Evolutionary conservation across 2,113 vertebrate species (phyloP).

Genomic region (Picathartes gymnocephalus): DNA sequence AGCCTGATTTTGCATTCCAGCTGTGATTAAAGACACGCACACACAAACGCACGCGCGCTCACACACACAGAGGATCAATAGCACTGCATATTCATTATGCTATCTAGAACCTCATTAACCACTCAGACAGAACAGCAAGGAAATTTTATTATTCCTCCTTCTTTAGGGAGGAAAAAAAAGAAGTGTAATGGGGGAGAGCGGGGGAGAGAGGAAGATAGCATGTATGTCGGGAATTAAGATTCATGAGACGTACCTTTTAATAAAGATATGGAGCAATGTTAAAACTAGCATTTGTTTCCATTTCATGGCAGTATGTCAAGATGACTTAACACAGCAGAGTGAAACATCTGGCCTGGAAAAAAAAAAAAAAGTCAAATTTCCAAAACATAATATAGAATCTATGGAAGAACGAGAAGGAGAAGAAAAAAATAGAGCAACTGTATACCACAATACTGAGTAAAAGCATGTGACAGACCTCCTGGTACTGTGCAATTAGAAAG

Average conservation of each 20-base stretch:
- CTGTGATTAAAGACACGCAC: constrained; percentile 79
- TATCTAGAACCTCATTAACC: constrained; percentile 81
- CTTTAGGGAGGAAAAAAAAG: constrained; percentile 7
- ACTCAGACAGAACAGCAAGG: constrained; percentile 46
- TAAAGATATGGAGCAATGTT: constrained; percentile 71
- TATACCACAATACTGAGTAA: constrained; percentile 41
- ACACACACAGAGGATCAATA: constrained; percentile 26
- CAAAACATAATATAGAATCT: constrained; percentile 57
- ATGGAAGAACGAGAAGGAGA: not conserved
- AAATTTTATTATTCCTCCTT: constrained; percentile 66
- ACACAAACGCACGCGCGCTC: not conserved
- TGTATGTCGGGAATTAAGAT: constrained; percentile 68
- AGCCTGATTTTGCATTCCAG: constrained; percentile 81
- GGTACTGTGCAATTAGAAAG: constrained; percentile 35
- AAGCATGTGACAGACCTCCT: constrained; percentile 46
- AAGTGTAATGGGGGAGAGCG: not conserved
- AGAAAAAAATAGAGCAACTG: constrained; percentile 42
- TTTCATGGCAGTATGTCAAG: constrained; percentile 70
- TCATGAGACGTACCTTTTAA: constrained; percentile 61
- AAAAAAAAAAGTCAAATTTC: constrained; percentile 46
- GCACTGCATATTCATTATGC: constrained; percentile 71
- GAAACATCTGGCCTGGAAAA: constrained; percentile 74
- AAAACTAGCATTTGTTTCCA: constrained; percentile 72
- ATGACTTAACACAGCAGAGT: constrained; percentile 69
- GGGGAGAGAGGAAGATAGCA: not conserved